Evolutionary conservation across 2,888 invertebrate species (phyloP).

Genomic region (Drosophila parthenogenetica): DNA sequence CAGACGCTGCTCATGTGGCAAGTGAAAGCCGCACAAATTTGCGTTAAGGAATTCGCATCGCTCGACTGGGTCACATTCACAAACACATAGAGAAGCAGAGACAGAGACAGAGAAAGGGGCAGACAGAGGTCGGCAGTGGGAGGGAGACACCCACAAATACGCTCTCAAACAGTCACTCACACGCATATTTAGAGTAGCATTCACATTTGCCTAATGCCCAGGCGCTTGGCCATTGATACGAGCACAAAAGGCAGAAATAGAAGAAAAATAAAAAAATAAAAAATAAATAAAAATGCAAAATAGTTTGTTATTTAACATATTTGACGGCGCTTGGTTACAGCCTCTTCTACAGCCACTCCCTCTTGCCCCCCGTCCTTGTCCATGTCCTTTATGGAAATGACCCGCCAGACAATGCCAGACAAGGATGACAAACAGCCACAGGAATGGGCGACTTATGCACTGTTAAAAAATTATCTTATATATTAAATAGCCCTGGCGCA

Average conservation of each 20-base stretch:
- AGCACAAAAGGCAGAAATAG: constrained; percentile 34
- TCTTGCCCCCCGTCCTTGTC: neutral
- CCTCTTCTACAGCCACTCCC: neutral
- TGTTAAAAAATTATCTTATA: neutral
- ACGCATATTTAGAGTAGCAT: constrained; percentile 34
- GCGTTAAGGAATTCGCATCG: constrained; percentile 66
- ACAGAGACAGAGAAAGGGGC: constrained; percentile 8
- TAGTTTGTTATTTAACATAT: constrained; percentile 81
- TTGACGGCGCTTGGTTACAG: constrained; percentile 47
- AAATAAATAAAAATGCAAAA: constrained; percentile 76
- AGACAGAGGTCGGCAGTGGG: constrained; percentile 2
- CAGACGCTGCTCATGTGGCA: constrained; percentile 36
- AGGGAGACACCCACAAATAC: constrained; percentile 15
- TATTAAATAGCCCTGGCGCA: too few relatives aligned
- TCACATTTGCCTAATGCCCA: constrained; percentile 66
- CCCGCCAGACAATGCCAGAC: constrained; percentile 55
- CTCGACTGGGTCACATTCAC: constrained; percentile 47
- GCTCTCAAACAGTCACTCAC: neutral
- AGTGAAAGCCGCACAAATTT: constrained; percentile 70
- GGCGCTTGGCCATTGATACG: constrained; percentile 60
- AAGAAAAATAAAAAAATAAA: constrained; percentile 64
- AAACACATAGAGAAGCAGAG: constrained; percentile 6
- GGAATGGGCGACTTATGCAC: neutral
- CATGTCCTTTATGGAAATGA: constrained; percentile 60
- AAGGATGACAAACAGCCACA: constrained; percentile 63